These are phyloP conservation scores for Syndactyla subalaris DNA, from an alignment of 2,797 vertebrate genomes.

Conservation along the genomic window DNA sequence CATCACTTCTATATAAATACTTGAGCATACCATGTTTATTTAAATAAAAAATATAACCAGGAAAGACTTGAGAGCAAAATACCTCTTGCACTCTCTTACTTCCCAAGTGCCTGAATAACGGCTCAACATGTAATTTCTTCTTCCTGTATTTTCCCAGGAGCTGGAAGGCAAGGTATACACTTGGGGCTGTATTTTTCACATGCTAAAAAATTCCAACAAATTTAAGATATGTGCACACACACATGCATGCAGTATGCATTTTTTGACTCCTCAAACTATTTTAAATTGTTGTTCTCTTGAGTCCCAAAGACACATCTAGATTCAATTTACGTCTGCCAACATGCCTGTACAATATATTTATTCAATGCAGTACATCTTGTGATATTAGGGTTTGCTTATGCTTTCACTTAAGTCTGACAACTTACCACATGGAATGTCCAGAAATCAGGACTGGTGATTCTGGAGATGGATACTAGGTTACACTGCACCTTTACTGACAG, in stretches of 20 bases:
- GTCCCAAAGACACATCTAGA: background rate
- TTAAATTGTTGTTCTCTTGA: background rate
- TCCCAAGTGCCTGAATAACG: background rate
- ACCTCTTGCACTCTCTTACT: background rate
- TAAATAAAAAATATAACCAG: background rate
- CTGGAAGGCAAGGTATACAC: background rate
- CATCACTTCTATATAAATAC: background rate
- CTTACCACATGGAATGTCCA: background rate
- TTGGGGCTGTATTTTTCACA: background rate
- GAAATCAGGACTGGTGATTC: background rate
- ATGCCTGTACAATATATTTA: background rate
- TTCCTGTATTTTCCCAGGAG: background rate
- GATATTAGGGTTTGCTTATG: background rate
- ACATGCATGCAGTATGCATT: accelerated
- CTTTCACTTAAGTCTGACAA: background rate
- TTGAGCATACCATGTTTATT: background rate
- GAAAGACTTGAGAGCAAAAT: background rate
- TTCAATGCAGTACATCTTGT: background rate
- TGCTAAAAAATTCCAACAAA: background rate
- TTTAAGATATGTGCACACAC: background rate
- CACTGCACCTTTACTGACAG: background rate
- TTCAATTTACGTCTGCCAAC: background rate
- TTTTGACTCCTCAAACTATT: background rate
- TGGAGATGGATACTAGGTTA: background rate
- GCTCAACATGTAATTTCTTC: background rate